Evolutionary conservation across 2,113 vertebrate genomes (phyloP).

Genomic region (Rhizomys pruinosus): DNA sequence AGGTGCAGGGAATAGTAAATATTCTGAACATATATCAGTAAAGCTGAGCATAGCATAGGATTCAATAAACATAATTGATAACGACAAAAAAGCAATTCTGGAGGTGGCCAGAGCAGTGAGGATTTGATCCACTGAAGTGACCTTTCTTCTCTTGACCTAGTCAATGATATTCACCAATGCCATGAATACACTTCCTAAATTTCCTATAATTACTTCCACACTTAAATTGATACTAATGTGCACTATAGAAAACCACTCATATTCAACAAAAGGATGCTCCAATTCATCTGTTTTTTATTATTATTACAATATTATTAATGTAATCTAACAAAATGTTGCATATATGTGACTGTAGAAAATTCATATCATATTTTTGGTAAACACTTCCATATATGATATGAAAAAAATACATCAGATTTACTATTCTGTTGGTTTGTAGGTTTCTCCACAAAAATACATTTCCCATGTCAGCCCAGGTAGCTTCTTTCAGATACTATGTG

Average conservation of each 20-base stretch:
- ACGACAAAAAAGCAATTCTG: neutral
- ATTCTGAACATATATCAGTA: neutral
- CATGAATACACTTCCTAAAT: constrained; percentile 31
- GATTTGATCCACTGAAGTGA: neutral
- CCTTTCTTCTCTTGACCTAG: neutral
- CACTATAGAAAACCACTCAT: neutral
- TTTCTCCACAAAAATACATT: neutral
- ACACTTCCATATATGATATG: neutral
- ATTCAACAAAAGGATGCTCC: neutral
- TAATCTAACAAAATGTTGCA: neutral
- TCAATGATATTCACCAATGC: neutral
- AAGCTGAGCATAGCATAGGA: neutral
- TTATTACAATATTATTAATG: neutral
- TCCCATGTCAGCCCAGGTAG: too few relatives aligned
- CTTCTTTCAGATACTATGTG: too few relatives aligned
- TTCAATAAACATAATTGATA: neutral
- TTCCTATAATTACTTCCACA: neutral
- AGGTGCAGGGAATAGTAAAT: neutral
- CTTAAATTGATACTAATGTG: neutral
- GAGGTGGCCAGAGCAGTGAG: neutral
- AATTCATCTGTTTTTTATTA: too few relatives aligned
- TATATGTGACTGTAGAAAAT: neutral
- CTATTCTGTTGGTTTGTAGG: neutral
- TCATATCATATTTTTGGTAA: neutral
- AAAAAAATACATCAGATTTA: neutral